Conservation (phyloP, 64 coral and sea anemone genomes). For the Montipora capricornis region DNA sequence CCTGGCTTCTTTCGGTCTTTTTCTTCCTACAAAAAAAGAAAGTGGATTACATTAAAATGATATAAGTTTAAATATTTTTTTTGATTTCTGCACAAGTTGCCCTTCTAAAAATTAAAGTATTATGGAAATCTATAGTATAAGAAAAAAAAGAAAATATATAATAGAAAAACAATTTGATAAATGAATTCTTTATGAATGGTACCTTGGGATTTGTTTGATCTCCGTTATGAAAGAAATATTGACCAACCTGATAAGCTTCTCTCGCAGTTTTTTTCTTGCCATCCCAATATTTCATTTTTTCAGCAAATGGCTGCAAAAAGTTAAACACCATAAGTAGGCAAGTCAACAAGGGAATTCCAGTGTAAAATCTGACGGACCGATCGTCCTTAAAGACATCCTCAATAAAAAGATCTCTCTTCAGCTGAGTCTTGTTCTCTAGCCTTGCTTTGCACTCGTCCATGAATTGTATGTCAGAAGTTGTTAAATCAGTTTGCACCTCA, state of each 20-base stretch:
- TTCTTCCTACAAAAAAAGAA: background rate
- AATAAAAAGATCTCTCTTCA: conserved; percentile 42
- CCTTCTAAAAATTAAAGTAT: background rate
- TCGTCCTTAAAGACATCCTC: conserved; percentile 18
- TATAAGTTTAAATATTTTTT: background rate
- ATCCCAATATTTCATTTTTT: conserved; percentile 32
- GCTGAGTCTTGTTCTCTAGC: conserved; percentile 30
- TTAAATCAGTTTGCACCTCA: conserved; percentile 8
- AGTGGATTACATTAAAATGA: background rate
- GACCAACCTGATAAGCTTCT: conserved; percentile 19
- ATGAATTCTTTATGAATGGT: conserved; percentile 25
- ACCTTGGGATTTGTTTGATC: background rate
- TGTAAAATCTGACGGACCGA: conserved; percentile 26
- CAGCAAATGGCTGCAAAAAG: conserved; percentile 5
- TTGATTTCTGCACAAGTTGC: background rate
- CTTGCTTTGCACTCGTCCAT: conserved; percentile 14
- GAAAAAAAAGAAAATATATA: conserved; percentile 13
- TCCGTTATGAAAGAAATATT: conserved; percentile 6
- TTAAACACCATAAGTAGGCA: conserved; percentile 21
- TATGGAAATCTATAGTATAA: conserved; percentile 3
- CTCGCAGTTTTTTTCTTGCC: conserved; percentile 16
- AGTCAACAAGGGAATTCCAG: conserved; percentile 33
- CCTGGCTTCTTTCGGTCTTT: background rate
- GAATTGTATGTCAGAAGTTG: background rate
- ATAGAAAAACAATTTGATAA: conserved; percentile 5